These are phyloP conservation scores for Asobara japonica DNA, from an alignment of 1,140 invertebrate species.

Conservation along the genomic window DNA sequence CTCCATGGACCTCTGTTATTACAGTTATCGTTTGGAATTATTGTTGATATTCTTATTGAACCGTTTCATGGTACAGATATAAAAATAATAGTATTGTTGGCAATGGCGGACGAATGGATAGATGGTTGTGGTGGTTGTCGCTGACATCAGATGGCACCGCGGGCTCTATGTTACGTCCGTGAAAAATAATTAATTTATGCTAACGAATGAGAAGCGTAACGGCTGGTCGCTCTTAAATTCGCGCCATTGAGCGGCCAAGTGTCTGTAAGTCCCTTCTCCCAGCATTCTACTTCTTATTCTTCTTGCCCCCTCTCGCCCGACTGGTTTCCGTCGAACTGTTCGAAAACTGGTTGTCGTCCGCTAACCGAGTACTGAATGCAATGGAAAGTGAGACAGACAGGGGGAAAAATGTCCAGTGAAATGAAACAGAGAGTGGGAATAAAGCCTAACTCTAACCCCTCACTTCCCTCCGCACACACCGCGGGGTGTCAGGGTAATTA, in stretches of 20 bases:
- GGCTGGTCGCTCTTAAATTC: conserved; percentile 64
- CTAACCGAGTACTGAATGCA: conserved; percentile 15
- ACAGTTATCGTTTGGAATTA: too few relatives aligned
- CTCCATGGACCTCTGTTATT: too few relatives aligned
- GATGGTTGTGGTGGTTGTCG: too few relatives aligned
- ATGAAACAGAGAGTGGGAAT: not conserved
- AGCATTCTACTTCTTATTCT: conserved; percentile 34
- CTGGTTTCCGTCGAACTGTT: conserved; percentile 62
- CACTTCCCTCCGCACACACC: not conserved
- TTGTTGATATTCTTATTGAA: too few relatives aligned
- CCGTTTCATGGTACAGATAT: too few relatives aligned
- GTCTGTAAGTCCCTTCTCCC: conserved; percentile 61
- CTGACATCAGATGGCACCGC: conserved; percentile 49
- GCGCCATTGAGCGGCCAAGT: conserved; percentile 66
- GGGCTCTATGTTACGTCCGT: conserved; percentile 38
- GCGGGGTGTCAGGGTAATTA: conserved; percentile 36
- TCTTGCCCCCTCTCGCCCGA: conserved; percentile 50
- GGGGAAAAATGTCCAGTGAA: not conserved
- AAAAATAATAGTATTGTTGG: too few relatives aligned
- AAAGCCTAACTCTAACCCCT: not conserved
- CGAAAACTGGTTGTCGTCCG: conserved; percentile 59
- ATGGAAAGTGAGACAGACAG: conserved; percentile 10
- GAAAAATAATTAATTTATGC: conserved; percentile 66
- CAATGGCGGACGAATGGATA: too few relatives aligned
- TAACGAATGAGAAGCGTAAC: conserved; percentile 67